Percentiles rank a stretch among this genome's conserved stretches.
Evolutionary conservation across 2,797 vertebrate species (phyloP).

Genomic region (Coregonus suidteri): DNA sequence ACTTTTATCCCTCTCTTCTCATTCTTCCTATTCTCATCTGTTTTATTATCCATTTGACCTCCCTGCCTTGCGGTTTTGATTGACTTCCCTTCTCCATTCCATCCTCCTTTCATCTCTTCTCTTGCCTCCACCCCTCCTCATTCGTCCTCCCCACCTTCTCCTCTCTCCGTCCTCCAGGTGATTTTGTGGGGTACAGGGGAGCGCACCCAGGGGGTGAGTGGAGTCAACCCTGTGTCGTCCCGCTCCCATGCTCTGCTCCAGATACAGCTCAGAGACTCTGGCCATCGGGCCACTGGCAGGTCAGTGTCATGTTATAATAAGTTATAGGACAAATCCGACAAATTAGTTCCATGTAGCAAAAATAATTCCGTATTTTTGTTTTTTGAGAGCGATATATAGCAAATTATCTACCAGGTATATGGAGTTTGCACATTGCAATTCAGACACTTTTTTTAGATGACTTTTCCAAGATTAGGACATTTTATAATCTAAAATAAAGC

Average conservation of each 20-base stretch:
- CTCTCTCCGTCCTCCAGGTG: conserved; percentile 64
- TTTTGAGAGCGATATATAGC: too few relatives aligned
- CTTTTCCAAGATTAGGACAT: too few relatives aligned
- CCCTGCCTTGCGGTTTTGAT: not conserved
- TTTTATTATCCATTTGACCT: not conserved
- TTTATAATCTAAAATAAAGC: too few relatives aligned
- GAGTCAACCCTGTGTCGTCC: conserved; percentile 87
- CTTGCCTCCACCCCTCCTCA: not conserved
- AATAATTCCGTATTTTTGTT: too few relatives aligned
- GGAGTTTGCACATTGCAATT: too few relatives aligned
- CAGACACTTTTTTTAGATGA: too few relatives aligned
- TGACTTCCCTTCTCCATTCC: not conserved
- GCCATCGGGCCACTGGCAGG: conserved; percentile 82
- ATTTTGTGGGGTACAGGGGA: conserved; percentile 84
- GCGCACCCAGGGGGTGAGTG: conserved; percentile 85
- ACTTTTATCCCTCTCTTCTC: not conserved
- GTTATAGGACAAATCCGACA: too few relatives aligned
- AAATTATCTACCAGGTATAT: too few relatives aligned
- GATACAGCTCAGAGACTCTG: conserved; percentile 83
- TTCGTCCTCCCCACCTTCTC: too few relatives aligned
- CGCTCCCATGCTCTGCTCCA: conserved; percentile 92
- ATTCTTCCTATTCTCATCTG: not conserved
- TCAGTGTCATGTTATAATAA: conserved; percentile 43
- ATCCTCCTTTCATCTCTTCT: not conserved
- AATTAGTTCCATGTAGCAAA: too few relatives aligned